Evolutionary conservation across 2,888 invertebrate genomes (phyloP).

Genomic region (Agrilus mali): DNA sequence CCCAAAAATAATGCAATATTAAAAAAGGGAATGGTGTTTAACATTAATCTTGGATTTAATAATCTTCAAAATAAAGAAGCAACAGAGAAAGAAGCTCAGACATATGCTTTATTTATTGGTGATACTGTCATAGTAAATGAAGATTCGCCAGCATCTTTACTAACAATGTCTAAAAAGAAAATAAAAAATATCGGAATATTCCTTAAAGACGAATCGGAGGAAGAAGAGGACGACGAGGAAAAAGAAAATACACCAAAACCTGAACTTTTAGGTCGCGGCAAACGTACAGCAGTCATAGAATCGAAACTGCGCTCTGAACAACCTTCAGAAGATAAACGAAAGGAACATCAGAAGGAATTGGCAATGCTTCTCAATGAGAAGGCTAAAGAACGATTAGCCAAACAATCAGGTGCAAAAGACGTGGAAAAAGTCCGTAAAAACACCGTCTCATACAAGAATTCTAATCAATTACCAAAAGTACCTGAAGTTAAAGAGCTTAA

Average conservation of each 20-base stretch:
- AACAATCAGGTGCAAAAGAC: slow-evolving; percentile 74
- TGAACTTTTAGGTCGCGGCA: slow-evolving; percentile 61
- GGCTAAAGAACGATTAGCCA: slow-evolving; percentile 83
- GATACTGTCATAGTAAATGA: slow-evolving; percentile 96
- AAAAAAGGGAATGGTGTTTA: slow-evolving; percentile 93
- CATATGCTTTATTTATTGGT: slow-evolving; percentile 87
- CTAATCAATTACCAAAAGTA: slow-evolving; percentile 87
- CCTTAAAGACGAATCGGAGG: slow-evolving; percentile 79
- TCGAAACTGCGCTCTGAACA: slow-evolving; percentile 88
- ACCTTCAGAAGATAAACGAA: slow-evolving; percentile 93
- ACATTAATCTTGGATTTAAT: slow-evolving; percentile 84
- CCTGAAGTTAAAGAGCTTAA: slow-evolving; percentile 87
- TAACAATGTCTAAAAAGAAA: slow-evolving; percentile 89
- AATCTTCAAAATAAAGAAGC: slow-evolving; percentile 73
- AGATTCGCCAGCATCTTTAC: slow-evolving; percentile 63
- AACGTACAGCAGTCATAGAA: slow-evolving; percentile 83
- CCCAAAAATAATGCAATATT: slow-evolving; percentile 72
- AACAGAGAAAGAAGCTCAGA: slow-evolving; percentile 76
- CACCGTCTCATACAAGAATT: slow-evolving; percentile 86
- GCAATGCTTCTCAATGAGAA: slow-evolving; percentile 83
- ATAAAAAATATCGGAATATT: slow-evolving; percentile 93
- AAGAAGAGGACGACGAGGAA: slow-evolving; percentile 68
- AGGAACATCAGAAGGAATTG: slow-evolving; percentile 91
- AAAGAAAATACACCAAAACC: slow-evolving; percentile 55
- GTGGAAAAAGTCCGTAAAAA: slow-evolving; percentile 85